Conservation (phyloP, 2,113 vertebrate species). For the Atractosteus spatula region DNA sequence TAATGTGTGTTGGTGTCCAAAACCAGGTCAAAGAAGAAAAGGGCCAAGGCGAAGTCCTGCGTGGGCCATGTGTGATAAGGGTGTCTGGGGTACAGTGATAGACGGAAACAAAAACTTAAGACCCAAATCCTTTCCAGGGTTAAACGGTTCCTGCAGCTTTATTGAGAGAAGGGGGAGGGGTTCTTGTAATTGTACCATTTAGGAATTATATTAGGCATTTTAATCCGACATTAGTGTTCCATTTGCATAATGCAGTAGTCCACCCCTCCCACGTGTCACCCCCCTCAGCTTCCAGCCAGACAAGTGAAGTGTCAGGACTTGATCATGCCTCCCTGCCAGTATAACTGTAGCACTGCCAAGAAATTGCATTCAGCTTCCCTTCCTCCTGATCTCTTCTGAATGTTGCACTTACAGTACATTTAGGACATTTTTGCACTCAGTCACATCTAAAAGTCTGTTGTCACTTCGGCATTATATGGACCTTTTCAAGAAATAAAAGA, state of each 20-base stretch:
- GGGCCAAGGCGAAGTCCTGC: too few relatives aligned
- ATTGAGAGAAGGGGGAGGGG: background rate
- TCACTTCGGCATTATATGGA: too few relatives aligned
- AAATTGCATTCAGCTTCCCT: background rate
- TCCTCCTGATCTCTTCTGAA: background rate
- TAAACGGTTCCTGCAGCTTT: background rate
- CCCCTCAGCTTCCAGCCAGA: background rate
- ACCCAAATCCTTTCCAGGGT: background rate
- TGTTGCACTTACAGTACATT: too few relatives aligned
- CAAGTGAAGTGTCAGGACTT: background rate
- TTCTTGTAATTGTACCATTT: constrained; percentile 26
- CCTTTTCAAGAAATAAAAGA: too few relatives aligned
- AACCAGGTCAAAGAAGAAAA: too few relatives aligned
- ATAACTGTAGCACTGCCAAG: background rate
- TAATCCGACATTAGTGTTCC: constrained; percentile 21
- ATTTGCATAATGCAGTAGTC: constrained; percentile 12
- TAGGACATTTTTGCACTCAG: too few relatives aligned
- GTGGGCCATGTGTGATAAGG: too few relatives aligned
- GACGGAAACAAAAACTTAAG: background rate
- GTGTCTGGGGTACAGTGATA: background rate
- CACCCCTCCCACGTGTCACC: background rate
- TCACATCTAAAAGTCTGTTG: too few relatives aligned
- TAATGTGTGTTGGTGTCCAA: too few relatives aligned
- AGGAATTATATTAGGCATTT: constrained; percentile 22
- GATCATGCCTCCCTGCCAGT: background rate